Conservation (phyloP, 1,140 invertebrate genomes). For the Drosophila subobscura region DNA sequence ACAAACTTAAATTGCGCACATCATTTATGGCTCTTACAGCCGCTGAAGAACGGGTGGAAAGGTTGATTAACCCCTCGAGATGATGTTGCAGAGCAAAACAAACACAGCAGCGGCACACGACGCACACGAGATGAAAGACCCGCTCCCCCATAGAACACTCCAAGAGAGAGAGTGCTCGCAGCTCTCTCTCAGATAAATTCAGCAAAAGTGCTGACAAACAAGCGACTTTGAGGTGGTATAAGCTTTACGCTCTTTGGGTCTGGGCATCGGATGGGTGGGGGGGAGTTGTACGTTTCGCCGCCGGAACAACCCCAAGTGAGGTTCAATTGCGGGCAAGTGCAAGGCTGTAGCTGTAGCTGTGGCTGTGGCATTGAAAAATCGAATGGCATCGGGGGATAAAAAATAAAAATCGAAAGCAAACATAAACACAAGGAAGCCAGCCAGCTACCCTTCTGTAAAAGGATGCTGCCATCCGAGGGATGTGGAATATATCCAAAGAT, state of each 20-base stretch:
- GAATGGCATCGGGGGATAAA: slow-evolving; percentile 28
- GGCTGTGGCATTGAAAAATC: slow-evolving; percentile 36
- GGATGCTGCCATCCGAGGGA: background rate
- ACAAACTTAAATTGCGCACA: slow-evolving; percentile 50
- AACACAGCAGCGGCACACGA: slow-evolving; percentile 9
- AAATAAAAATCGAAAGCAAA: slow-evolving; percentile 61
- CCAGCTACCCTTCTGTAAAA: slow-evolving; percentile 18
- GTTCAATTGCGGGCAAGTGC: slow-evolving; percentile 74
- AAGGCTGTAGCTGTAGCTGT: slow-evolving; percentile 33
- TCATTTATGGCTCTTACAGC: slow-evolving; percentile 8
- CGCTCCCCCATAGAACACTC: slow-evolving; percentile 16
- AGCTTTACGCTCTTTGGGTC: background rate
- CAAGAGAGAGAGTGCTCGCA: background rate
- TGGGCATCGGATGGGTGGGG: background rate
- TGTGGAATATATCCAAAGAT: background rate
- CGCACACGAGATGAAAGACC: slow-evolving; percentile 16
- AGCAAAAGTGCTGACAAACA: slow-evolving; percentile 53
- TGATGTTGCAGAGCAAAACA: slow-evolving; percentile 52
- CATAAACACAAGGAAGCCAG: slow-evolving; percentile 19
- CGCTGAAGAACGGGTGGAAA: slow-evolving; percentile 25
- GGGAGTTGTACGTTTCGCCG: background rate
- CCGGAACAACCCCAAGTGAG: slow-evolving; percentile 65
- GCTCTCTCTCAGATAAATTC: slow-evolving; percentile 63
- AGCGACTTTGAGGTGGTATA: slow-evolving; percentile 15
- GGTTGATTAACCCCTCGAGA: slow-evolving; percentile 72